Percentiles rank a stretch among this genome's conserved stretches.
phyloP scores from a whole-genome alignment of 1,140 invertebrate genomes.

The Euura saliciscinereae region DNA sequence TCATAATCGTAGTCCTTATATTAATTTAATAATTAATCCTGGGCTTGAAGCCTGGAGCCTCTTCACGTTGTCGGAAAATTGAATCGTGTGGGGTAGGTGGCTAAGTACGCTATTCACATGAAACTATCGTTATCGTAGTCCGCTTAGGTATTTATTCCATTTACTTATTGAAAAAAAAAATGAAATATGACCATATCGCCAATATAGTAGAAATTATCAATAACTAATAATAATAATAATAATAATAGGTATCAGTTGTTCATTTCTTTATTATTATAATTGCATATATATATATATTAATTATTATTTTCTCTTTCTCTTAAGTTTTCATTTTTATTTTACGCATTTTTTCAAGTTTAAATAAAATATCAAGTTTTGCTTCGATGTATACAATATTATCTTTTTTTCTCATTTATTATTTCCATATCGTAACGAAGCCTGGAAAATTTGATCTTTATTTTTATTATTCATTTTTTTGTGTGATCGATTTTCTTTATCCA shows the following conservation, averaged over 20 bases:
- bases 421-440: no score
- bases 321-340: not conserved
- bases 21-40: not conserved
- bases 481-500: no score
- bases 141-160: not conserved
- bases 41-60: not conserved
- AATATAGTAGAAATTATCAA: no score
- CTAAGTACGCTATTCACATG: conserved; percentile 1
- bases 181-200: no score
- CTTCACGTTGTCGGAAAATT: not conserved
- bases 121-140: not conserved
- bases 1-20: not conserved
- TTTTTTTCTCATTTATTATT: no score
- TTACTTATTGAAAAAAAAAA: not conserved
- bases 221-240: no score
- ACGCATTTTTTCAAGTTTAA: not conserved
- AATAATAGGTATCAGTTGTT: not conserved
- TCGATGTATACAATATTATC: no score
- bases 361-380: no score
- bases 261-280: not conserved
- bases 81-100: not conserved
- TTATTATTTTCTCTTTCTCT: not conserved
- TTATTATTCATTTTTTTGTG: no score
- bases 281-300: not conserved
- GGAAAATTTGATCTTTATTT: no score